Conservation (phyloP, 2,797 vertebrate species). For the Macroramphosus scolopax region DNA sequence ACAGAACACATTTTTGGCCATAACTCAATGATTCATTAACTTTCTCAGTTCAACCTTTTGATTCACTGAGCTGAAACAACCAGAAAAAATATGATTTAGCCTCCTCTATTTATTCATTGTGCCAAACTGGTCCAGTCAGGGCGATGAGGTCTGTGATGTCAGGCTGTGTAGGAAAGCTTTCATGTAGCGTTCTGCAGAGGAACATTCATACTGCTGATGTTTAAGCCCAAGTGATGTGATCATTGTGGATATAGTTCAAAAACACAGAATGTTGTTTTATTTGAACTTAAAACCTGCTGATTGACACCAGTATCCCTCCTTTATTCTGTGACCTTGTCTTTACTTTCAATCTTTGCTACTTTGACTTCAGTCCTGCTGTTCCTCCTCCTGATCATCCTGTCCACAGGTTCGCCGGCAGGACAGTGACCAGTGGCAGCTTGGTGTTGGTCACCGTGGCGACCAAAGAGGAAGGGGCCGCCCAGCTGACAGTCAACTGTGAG, state of each 20-base stretch:
- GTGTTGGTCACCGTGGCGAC: slow-evolving; percentile 88
- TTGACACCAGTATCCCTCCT: slow-evolving; percentile 15
- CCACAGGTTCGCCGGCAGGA: slow-evolving; percentile 90
- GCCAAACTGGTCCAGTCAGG: too few species aligned
- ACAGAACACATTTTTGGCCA: too few species aligned
- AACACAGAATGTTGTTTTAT: too few species aligned
- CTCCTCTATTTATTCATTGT: too few species aligned
- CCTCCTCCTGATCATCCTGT: slow-evolving; percentile 58
- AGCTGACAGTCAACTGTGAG: slow-evolving; percentile 94
- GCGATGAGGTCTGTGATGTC: too few species aligned
- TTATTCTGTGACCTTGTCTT: slow-evolving; percentile 50
- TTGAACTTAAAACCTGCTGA: too few species aligned
- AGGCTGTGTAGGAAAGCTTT: too few species aligned
- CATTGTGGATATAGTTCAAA: background rate
- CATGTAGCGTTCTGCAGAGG: too few species aligned
- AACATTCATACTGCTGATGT: background rate
- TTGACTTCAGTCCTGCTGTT: slow-evolving; percentile 74
- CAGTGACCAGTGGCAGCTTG: slow-evolving; percentile 87
- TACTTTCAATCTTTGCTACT: slow-evolving; percentile 56
- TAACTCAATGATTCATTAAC: too few species aligned
- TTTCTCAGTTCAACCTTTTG: too few species aligned
- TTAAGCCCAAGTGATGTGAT: background rate
- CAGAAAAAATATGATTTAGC: too few species aligned
- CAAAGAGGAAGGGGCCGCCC: slow-evolving; percentile 73
- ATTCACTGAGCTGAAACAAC: too few species aligned